Percentiles rank a stretch among this genome's conserved stretches.
phyloP scores from a whole-genome alignment of 2,888 invertebrate species.

The Actias luna region DNA sequence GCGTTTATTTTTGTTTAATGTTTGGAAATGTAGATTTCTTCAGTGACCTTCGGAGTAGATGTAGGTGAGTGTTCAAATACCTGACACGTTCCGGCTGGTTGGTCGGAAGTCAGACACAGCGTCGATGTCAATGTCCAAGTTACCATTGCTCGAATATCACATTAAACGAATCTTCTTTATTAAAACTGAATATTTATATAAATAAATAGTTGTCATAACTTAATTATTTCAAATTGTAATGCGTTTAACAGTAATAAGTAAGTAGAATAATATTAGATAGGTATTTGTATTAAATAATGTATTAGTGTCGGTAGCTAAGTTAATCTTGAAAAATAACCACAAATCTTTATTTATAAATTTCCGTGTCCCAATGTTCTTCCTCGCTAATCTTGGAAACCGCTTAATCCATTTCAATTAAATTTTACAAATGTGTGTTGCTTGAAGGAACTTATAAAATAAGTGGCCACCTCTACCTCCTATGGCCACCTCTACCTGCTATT shows the following conservation, averaged over 20 bases:
- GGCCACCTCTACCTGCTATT: too few species aligned
- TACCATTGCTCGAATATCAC: constrained; percentile 17
- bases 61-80: constrained; percentile 57
- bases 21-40: constrained; percentile 52
- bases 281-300: not conserved
- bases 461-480: too few species aligned
- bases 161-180: not conserved
- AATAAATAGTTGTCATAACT: not conserved
- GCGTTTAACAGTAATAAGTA: not conserved
- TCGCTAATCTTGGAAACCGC: too few species aligned
- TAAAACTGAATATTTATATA: not conserved
- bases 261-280: not conserved
- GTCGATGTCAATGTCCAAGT: constrained; percentile 10
- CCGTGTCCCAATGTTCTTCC: too few species aligned
- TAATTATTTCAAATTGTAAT: not conserved
- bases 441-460: too few species aligned
- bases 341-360: too few species aligned
- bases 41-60: constrained; percentile 52
- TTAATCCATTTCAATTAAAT: too few species aligned
- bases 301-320: too few species aligned
- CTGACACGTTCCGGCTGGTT: constrained; percentile 41
- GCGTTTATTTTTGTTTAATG: constrained; percentile 30
- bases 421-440: too few species aligned
- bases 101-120: constrained; percentile 30
- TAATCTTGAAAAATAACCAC: too few species aligned